Percentiles rank a stretch among this genome's conserved stretches.
Evolutionary conservation across 2,888 invertebrate genomes (phyloP).

Genomic region (Lycophotia porphyrea): DNA sequence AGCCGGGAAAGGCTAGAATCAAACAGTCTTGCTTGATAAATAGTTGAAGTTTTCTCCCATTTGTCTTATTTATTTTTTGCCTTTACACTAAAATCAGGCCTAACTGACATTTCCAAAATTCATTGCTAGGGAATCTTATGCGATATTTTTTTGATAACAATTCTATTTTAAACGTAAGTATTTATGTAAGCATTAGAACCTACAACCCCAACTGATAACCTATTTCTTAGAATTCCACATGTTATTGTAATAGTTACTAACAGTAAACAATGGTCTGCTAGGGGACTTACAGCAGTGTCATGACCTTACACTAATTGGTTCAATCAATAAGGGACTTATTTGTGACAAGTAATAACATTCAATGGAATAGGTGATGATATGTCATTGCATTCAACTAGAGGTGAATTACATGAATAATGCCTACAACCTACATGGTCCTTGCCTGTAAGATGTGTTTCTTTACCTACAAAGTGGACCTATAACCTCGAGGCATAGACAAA

Average conservation of each 20-base stretch:
- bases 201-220: slow-evolving; percentile 39
- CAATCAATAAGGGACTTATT: slow-evolving; percentile 49
- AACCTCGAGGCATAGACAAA: background rate
- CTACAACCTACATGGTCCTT: background rate
- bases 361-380: slow-evolving; percentile 27
- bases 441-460: background rate
- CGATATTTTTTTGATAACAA: background rate
- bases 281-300: slow-evolving; percentile 61
- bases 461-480: background rate
- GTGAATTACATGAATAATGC: slow-evolving; percentile 50
- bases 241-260: slow-evolving; percentile 20
- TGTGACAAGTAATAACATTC: slow-evolving; percentile 34
- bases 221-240: slow-evolving; percentile 34
- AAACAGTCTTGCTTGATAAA: background rate
- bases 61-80: background rate
- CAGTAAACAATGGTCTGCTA: slow-evolving; percentile 32
- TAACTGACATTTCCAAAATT: background rate
- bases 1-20: background rate
- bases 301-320: slow-evolving; percentile 54
- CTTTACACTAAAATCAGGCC: background rate
- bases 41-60: background rate
- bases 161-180: background rate
- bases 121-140: background rate
- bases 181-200: too few species aligned
- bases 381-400: slow-evolving; percentile 26